Base-by-base conservation (phyloP, 2,113 vertebrate species). In the Austrofundulus limnaeus region DNA sequence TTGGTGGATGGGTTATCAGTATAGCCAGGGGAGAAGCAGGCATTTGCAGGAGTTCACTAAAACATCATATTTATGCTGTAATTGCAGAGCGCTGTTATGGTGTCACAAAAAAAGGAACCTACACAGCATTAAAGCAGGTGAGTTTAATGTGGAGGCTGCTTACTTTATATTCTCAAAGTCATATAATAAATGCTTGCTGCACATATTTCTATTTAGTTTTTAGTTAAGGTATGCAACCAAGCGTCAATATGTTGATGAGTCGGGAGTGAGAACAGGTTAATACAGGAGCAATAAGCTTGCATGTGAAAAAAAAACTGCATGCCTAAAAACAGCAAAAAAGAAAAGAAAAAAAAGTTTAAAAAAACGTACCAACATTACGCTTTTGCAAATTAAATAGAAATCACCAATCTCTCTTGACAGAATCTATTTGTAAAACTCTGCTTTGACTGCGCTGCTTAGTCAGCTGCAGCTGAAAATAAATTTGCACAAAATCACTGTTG, bases 371-470 rank as follows among this genome's bases (percentile, higher is more conserved):
- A 9, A 34, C 31, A 34, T 20, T 61, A n/a, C 49, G 20, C 55
- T 53, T 45, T 31, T 57, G 58, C 63, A 61, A 60, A 61, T 46
- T 81, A 61, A 77, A 50, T 55, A 73, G 34, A 60, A 61, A 19
- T 58, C 59, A 70, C n/a, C 54, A 59, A 59, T 61, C 42, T 67
- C 13, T 55, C 42, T 15, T 61, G 70, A 80, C 73, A 80, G 61
- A 78, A 63, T 75, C 31, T 62, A 65, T 85, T 70, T 59, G 59
- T 43, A 73, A 77, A 83, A 46, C 34, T 67, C 24, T 46, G 50
- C 43, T 42, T 70, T 34, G 5, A 38, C 51, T 41, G 17, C 56
- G 67, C 11, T 78, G 72, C 76, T 79, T 71, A 63, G 59, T 83
- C 68, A 72, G 70, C 69, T 67, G 53, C 51, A 41, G 25, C 51